Conservation (phyloP, 2,113 vertebrate species). For the Rutilus rutilus region DNA sequence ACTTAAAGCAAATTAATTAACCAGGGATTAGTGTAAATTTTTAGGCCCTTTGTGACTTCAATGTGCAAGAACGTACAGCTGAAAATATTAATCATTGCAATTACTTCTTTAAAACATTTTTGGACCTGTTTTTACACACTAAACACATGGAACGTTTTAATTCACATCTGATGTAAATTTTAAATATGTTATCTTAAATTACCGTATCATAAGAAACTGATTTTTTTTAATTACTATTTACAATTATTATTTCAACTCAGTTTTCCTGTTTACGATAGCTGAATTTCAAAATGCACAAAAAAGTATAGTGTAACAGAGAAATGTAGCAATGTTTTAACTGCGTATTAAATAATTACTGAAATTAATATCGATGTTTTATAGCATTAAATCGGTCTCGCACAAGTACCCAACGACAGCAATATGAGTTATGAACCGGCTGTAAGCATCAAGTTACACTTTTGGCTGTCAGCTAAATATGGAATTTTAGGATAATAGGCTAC, state of each 20-base stretch:
- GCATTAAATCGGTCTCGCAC: neutral
- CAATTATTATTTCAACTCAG: neutral
- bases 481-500: slow-evolving; percentile 49
- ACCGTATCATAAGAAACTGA: neutral
- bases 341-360: neutral
- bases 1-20: neutral
- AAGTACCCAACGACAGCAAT: slow-evolving; percentile 8
- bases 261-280: neutral
- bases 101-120: neutral
- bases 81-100: neutral
- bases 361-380: neutral
- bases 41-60: neutral
- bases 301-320: neutral
- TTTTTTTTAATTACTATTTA: neutral
- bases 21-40: neutral
- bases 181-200: neutral
- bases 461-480: slow-evolving; percentile 60
- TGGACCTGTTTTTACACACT: neutral
- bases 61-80: neutral
- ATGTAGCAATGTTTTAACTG: neutral
- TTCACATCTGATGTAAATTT: neutral
- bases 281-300: neutral
- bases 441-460: slow-evolving; percentile 12
- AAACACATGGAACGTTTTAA: neutral
- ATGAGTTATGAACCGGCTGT: slow-evolving; percentile 10